A percentile compares a stretch with the other conserved stretches of the same genome.
Evolutionary conservation across 2,888 invertebrate genomes (phyloP).

Genomic region (Brachyptera risi): DNA sequence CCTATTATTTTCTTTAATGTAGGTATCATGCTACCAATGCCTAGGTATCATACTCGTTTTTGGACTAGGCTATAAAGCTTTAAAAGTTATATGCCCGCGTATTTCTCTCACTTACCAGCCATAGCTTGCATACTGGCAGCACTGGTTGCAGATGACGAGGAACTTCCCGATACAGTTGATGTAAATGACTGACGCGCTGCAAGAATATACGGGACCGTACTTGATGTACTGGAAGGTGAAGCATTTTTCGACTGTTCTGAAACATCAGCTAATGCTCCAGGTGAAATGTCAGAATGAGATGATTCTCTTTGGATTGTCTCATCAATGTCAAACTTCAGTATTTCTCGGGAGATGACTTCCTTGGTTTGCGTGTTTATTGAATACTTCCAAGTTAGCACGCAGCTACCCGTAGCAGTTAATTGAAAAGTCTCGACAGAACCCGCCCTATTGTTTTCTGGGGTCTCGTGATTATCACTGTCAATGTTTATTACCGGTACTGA

Average conservation of each 20-base stretch:
- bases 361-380: neutral
- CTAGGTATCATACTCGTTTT: too few relatives aligned
- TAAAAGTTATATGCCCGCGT: too few relatives aligned
- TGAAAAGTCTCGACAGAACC: neutral
- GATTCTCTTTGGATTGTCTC: neutral
- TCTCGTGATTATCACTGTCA: neutral
- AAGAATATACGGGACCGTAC: neutral
- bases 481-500: neutral
- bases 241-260: neutral
- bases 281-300: neutral
- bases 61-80: too few relatives aligned
- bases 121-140: neutral
- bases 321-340: neutral
- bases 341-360: neutral
- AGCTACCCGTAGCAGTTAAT: neutral
- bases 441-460: neutral
- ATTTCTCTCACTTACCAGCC: neutral
- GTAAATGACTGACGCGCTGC: neutral
- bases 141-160: neutral
- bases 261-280: slow-evolving; percentile 6
- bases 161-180: neutral
- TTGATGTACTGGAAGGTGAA: neutral
- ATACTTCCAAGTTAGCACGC: neutral
- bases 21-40: too few relatives aligned
- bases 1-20: too few relatives aligned